Percentiles rank a stretch among this genome's conserved stretches.
These are phyloP conservation scores for Steromphala cineraria DNA, from an alignment of 2,888 invertebrate species.

Conservation along the genomic window DNA sequence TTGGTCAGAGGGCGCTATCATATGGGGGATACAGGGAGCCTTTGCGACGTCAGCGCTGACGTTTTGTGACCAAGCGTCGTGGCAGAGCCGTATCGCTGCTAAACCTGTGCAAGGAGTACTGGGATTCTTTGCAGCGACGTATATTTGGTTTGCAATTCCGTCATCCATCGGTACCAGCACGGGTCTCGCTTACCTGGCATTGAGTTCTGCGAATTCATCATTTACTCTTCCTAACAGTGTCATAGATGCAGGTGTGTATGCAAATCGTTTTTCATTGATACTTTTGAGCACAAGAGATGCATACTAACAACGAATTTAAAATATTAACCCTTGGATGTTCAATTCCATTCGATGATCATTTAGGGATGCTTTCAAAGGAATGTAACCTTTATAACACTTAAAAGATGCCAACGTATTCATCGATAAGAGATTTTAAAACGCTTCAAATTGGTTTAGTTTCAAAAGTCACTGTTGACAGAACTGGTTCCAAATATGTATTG, in stretches of 20 bases:
- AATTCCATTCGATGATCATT: too few species aligned
- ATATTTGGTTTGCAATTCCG: constrained; percentile 72
- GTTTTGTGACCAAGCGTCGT: constrained; percentile 69
- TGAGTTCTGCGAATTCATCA: constrained; percentile 44
- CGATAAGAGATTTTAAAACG: too few species aligned
- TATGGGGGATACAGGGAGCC: constrained; percentile 58
- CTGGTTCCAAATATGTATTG: too few species aligned
- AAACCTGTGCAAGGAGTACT: constrained; percentile 68
- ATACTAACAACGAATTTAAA: too few species aligned
- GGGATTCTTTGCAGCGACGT: constrained; percentile 68
- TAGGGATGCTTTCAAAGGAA: too few species aligned
- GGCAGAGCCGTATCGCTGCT: constrained; percentile 72
- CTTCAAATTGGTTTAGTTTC: too few species aligned
- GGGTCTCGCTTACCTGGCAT: constrained; percentile 65
- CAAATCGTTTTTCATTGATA: not conserved
- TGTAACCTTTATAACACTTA: too few species aligned
- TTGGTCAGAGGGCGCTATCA: constrained; percentile 54
- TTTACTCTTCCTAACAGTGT: constrained; percentile 41
- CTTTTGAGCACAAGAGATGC: too few species aligned
- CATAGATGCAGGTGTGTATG: constrained; percentile 53
- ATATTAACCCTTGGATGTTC: too few species aligned
- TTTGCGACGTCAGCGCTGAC: constrained; percentile 59
- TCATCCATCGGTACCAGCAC: constrained; percentile 66
- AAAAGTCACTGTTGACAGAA: too few species aligned
- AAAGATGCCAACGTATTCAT: too few species aligned